These are phyloP conservation scores for Henricia sp. DNA, from an alignment of 53 echinoderm and acorn worm genomes.

Conservation along the genomic window DNA sequence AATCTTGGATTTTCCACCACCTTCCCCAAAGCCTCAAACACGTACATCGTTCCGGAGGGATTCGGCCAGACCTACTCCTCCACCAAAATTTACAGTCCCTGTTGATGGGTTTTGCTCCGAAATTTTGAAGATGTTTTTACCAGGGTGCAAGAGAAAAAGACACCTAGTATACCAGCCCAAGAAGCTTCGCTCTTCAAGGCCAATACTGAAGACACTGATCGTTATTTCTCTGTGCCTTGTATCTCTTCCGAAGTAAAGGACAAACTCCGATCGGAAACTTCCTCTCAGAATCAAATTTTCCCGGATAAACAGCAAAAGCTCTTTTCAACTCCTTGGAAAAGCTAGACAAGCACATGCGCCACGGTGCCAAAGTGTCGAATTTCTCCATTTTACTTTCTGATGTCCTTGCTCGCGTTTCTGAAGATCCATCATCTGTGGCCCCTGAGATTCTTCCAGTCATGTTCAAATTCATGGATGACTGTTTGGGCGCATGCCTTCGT, in stretches of 20 bases:
- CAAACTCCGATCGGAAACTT: neutral
- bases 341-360: neutral
- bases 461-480: neutral
- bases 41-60: no score
- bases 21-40: neutral
- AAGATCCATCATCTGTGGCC: neutral
- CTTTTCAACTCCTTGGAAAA: neutral
- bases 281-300: neutral
- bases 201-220: neutral
- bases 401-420: neutral
- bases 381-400: slow-evolving; percentile 1
- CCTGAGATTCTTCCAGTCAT: neutral
- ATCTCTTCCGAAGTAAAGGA: neutral
- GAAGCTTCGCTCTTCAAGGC: neutral
- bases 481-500: neutral
- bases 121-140: no score
- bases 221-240: neutral
- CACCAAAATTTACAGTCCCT: no score
- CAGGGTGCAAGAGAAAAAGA: no score
- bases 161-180: neutral
- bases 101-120: no score
- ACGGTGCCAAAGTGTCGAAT: slow-evolving; percentile 11
- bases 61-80: no score
- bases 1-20: neutral
- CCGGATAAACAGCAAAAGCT: neutral